Percentiles rank a stretch among this genome's conserved stretches.
Evolutionary conservation across 2,888 invertebrate species (phyloP).

Genomic region (Therioaphis trifolii): DNA sequence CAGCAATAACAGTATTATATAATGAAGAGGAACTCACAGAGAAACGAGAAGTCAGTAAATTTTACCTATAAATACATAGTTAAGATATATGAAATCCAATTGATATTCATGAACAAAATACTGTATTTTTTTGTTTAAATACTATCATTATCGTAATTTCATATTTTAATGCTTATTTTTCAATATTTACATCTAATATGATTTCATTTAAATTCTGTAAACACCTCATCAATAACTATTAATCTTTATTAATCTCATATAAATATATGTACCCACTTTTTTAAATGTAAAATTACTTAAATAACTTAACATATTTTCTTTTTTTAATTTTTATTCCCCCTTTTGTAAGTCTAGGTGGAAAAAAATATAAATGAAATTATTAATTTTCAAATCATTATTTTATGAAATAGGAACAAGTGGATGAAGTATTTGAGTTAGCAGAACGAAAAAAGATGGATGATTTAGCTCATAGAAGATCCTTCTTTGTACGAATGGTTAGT

Average conservation of each 20-base stretch:
- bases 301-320: too few species aligned
- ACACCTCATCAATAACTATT: too few species aligned
- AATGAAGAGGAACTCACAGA: conserved; percentile 54
- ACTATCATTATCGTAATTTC: not conserved
- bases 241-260: too few species aligned
- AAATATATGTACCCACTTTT: too few species aligned
- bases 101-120: not conserved
- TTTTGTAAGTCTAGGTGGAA: too few species aligned
- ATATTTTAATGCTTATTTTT: too few species aligned
- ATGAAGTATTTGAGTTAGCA: conserved; percentile 80
- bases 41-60: conserved; percentile 62
- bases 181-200: too few species aligned
- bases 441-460: conserved; percentile 82
- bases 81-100: not conserved
- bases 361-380: not conserved
- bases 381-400: conserved; percentile 1
- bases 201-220: too few species aligned
- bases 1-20: conserved; percentile 70
- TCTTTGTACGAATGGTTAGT: conserved; percentile 97
- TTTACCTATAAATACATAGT: not conserved
- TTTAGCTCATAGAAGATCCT: conserved; percentile 90
- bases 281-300: too few species aligned
- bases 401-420: conserved; percentile 72
- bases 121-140: not conserved
- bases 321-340: too few species aligned